Evolutionary conservation across 37 sponge, comb jelly and placozoan species (phyloP).

Genomic region (Agelas oroides): DNA sequence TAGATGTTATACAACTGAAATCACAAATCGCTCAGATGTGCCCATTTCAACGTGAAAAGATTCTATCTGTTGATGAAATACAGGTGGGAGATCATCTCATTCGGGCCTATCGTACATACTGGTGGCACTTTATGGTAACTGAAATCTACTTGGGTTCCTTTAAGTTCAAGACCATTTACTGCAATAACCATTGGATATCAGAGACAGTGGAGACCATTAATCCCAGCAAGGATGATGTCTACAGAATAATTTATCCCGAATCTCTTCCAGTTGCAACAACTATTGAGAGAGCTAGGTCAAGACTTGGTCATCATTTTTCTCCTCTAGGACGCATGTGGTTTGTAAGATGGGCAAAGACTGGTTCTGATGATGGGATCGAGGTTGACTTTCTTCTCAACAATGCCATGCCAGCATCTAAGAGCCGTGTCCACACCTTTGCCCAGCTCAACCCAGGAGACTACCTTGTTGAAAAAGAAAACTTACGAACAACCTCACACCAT

Average conservation of each 20-base stretch:
- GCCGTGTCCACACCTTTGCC: not conserved
- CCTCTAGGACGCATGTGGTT: not conserved
- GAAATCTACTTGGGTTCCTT: not conserved
- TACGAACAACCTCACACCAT: not conserved
- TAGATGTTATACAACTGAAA: not conserved
- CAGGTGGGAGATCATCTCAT: slow-evolving; percentile 3
- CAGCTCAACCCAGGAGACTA: slow-evolving; percentile 41
- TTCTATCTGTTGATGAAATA: slow-evolving; percentile 20
- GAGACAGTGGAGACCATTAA: not conserved
- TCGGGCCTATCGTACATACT: not conserved
- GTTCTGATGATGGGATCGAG: slow-evolving; percentile 28
- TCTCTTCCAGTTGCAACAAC: not conserved
- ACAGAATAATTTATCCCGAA: slow-evolving; percentile 40
- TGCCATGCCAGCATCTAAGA: slow-evolving; percentile 18
- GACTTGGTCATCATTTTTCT: not conserved
- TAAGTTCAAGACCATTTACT: not conserved
- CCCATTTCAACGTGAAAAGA: slow-evolving; percentile 24
- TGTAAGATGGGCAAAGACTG: slow-evolving; percentile 40
- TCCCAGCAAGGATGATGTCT: not conserved
- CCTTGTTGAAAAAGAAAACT: not conserved
- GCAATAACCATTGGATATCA: not conserved
- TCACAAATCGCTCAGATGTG: slow-evolving; percentile 27
- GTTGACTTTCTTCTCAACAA: slow-evolving; percentile 12
- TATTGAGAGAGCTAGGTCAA: slow-evolving; percentile 23
- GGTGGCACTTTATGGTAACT: slow-evolving; percentile 19